Conservation (phyloP, 2,113 vertebrate species). For the Rhipidura dahli region DNA sequence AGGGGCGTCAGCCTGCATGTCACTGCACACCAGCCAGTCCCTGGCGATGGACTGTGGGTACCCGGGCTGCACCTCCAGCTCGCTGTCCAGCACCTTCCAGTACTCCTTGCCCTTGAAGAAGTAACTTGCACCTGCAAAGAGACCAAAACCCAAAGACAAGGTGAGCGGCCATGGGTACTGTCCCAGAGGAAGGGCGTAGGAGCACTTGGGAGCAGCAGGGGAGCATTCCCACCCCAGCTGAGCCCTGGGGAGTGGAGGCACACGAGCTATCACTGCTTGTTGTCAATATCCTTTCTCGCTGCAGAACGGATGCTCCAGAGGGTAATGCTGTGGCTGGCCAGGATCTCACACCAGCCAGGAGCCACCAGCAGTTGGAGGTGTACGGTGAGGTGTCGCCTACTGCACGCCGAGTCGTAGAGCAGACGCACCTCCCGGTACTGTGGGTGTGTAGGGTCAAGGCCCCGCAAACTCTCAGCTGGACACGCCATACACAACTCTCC, state of each 20-base stretch:
- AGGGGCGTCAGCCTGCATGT: constrained; percentile 80
- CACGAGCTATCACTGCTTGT: accelerated
- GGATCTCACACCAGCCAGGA: neutral
- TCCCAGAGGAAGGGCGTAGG: neutral
- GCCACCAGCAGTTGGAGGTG: neutral
- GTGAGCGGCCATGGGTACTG: accelerated
- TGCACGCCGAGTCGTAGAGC: neutral
- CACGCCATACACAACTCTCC: neutral
- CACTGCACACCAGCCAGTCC: constrained; percentile 92
- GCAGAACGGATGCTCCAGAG: neutral
- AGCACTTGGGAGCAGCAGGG: neutral
- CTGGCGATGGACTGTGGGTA: constrained; percentile 85
- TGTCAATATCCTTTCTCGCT: neutral
- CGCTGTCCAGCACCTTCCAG: constrained; percentile 87
- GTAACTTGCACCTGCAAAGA: constrained; percentile 84
- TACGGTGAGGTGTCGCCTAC: neutral
- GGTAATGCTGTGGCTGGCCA: accelerated
- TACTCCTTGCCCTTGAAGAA: constrained; percentile 95
- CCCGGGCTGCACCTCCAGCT: constrained; percentile 82
- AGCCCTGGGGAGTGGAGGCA: accelerated
- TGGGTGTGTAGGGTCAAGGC: neutral
- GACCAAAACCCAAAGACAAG: neutral
- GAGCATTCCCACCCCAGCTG: neutral
- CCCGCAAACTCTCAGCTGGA: neutral
- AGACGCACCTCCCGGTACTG: neutral